Evolutionary conservation across 1,140 invertebrate species (phyloP), one percentile per base, ranked within the genome.

Genomic region (Brachionus calyciflorus): DNA sequence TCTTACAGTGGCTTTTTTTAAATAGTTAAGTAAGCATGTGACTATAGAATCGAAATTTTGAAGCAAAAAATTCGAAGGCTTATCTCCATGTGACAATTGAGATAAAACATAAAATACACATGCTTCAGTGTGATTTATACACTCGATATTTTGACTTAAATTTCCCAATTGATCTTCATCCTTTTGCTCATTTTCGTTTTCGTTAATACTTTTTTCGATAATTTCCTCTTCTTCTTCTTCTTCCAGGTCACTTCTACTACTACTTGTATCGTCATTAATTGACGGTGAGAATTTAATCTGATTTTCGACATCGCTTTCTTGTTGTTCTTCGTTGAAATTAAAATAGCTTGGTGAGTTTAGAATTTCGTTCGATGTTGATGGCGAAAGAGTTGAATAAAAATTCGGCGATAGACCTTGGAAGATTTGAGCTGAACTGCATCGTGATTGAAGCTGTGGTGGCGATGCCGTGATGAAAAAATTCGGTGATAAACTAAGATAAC

Each of bases 51-150:
- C 69, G 40, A 73, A 73, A 51, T 55, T 73, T 21, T 73, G 30
- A n/a, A 73, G 17, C 17, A 73, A 26, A 49, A 19, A 24, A 28
- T 17, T n/a, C 5, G 69, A 51, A 12, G 69, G 69, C 14, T 73
- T 73, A 30, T 73, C 69, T 9, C 69, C 69, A 73, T 73, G 69
- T 41, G 69, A 73, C 30, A 73, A 30, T 55, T 73, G 69, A 37
- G 69, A 73, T 28, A 73, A 30, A 14, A 73, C 69, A 55, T 73
- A 73, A 30, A 73, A 73, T 7, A 73, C 69, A 73, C 69, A 73
- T 24, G 69, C 69, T 30, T 73, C 69, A 21, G 46, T 51, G 7
- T 55, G 46, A 24, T 73, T 73, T 6, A 73, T 49, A 40, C 46
- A 51, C 26, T 73, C 69, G 44, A 73, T 73, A 73, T 73, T 73